Evolutionary conservation across 2,888 invertebrate genomes (phyloP).

Genomic region (Ophion obscuratus): DNA sequence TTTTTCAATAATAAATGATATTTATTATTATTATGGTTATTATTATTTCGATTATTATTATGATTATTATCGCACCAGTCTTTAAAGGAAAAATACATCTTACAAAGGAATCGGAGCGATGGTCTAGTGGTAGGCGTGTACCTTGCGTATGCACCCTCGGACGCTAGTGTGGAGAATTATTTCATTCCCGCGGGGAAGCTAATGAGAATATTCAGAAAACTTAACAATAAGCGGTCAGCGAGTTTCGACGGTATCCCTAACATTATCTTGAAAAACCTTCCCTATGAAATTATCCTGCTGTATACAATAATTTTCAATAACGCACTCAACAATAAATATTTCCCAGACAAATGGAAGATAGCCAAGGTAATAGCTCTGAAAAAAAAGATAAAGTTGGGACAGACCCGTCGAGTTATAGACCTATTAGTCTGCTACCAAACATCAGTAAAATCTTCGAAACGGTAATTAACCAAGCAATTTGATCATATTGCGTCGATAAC

Average conservation of each 20-base stretch:
- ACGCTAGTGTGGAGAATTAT: not conserved
- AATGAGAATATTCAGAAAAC: constrained; percentile 26
- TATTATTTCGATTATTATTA: no score
- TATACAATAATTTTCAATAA: constrained; percentile 57
- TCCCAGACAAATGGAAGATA: constrained; percentile 71
- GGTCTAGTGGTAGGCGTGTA: not conserved
- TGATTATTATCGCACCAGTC: no score
- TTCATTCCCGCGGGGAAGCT: constrained; percentile 5
- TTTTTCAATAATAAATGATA: no score
- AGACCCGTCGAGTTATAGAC: constrained; percentile 65
- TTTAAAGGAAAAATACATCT: no score
- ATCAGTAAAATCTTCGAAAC: constrained; percentile 72
- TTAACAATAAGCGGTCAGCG: constrained; percentile 57
- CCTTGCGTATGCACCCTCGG: not conserved
- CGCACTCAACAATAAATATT: constrained; percentile 71
- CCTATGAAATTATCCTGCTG: not conserved
- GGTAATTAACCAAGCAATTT: constrained; percentile 62
- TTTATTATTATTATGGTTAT: no score
- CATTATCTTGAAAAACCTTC: constrained; percentile 52
- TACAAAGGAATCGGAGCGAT: no score
- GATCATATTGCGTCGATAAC: constrained; percentile 34
- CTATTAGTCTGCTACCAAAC: constrained; percentile 71
- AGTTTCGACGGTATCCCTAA: constrained; percentile 52
- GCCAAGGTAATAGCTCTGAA: constrained; percentile 68
- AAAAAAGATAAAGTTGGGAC: constrained; percentile 64